Evolutionary conservation across 2,888 invertebrate species (phyloP).

Genomic region (Bibio marci): DNA sequence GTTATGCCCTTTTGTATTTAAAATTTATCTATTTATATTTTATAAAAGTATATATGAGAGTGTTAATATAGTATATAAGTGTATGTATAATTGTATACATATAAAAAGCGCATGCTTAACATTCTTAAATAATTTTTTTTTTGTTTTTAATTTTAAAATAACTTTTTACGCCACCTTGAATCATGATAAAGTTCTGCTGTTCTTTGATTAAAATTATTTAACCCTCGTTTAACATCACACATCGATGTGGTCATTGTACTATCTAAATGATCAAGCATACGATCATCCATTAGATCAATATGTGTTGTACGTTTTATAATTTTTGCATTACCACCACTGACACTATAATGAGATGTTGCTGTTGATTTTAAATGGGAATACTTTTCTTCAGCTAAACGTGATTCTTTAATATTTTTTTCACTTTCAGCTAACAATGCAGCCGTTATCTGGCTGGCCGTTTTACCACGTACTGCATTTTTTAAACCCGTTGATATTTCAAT

Average conservation of each 20-base stretch:
- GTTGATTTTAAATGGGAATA: neutral
- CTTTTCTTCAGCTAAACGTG: constrained; percentile 18
- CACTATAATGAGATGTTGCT: constrained; percentile 8
- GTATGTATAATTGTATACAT: too few relatives aligned
- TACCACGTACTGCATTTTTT: constrained; percentile 41
- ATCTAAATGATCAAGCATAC: constrained; percentile 26
- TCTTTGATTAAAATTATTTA: constrained; percentile 4
- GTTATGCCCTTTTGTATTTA: too few relatives aligned
- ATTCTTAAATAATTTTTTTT: too few relatives aligned
- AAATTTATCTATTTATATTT: too few relatives aligned
- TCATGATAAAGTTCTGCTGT: constrained; percentile 4
- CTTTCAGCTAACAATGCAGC: constrained; percentile 43
- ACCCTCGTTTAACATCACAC: constrained; percentile 17
- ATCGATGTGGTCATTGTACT: constrained; percentile 27
- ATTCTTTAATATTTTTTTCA: constrained; percentile 25
- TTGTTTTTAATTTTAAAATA: too few relatives aligned
- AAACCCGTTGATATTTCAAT: constrained; percentile 33
- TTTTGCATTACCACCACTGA: constrained; percentile 19
- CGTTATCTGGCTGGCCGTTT: constrained; percentile 58
- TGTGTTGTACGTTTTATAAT: constrained; percentile 20
- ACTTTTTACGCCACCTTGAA: constrained; percentile 6
- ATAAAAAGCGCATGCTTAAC: too few relatives aligned
- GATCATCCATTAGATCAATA: constrained; percentile 26
- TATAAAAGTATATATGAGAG: too few relatives aligned
- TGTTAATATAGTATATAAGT: too few relatives aligned